Evolutionary conservation across 37 sponge, comb jelly and placozoan species (phyloP).

Genomic region (Halisarca cf. caerulea): DNA sequence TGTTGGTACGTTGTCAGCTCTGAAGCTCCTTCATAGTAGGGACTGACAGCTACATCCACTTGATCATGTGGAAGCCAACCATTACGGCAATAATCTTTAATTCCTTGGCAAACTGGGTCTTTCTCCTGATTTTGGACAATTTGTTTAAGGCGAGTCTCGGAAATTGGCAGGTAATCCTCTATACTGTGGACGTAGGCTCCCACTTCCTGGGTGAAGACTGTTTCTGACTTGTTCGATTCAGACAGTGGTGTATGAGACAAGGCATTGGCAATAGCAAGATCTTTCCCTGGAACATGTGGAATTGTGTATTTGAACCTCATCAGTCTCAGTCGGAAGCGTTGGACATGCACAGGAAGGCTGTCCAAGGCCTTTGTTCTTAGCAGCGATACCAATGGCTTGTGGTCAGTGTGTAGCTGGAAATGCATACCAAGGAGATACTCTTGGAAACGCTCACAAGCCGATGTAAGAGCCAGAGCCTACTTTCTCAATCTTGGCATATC

Average conservation of each 20-base stretch:
- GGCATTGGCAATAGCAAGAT: slow-evolving; percentile 26
- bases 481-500: slow-evolving; percentile 24
- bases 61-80: background rate
- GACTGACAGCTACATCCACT: background rate
- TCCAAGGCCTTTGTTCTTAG: slow-evolving; percentile 36
- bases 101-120: background rate
- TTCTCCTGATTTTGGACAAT: slow-evolving; percentile 28
- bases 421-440: slow-evolving; percentile 13
- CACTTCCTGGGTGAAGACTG: slow-evolving; percentile 12
- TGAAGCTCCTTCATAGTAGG: background rate
- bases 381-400: slow-evolving; percentile 54
- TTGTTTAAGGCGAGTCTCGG: slow-evolving; percentile 33
- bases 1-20: background rate
- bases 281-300: slow-evolving; percentile 29
- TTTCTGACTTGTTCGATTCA: background rate
- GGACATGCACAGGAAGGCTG: slow-evolving; percentile 25
- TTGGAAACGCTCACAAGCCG: slow-evolving; percentile 33
- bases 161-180: background rate
- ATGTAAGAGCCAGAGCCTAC: slow-evolving; percentile 18
- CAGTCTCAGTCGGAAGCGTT: slow-evolving; percentile 31
- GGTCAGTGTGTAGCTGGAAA: slow-evolving; percentile 39
- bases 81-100: background rate
- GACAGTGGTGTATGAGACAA: slow-evolving; percentile 29
- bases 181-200: background rate
- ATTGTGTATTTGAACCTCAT: slow-evolving; percentile 35